Evolutionary conservation across 2,797 vertebrate genomes (phyloP), one percentile per base, ranked within the genome.

Genomic region (Argentina silus): DNA sequence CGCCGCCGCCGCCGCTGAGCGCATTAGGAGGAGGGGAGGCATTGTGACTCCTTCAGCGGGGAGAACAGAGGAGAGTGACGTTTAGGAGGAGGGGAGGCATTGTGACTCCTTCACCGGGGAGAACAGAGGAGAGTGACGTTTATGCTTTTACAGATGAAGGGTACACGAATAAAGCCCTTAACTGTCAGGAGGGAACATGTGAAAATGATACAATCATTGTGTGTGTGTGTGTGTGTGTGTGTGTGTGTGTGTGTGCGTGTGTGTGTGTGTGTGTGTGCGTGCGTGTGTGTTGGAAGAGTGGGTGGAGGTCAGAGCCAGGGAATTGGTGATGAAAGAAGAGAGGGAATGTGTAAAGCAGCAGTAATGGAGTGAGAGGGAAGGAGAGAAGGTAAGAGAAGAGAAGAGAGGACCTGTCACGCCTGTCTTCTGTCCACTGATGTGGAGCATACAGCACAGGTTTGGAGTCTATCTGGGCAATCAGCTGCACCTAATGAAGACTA

Each of bases 21-120:
- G 27, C 51, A 66, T 78, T 43, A 78, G 55, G 36, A 65, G 67
- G 62, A 70, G 47, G 47, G 66, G 63, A 63, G 50, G 21, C 48
- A 44, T 51, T 43, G n/a, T n/a, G n/a, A n/a, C 47, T 60, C 62
- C 23, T 56, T 44, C 12, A 44, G 21, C 27, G 9, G 14, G 59
- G 42, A 51, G 65, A 50, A 21, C 15, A 42, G 45, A 55, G 65
- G 56, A 6, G 8, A 57, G 15, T 53, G 69, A 68, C 50, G 67
- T n/a, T n/a, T n/a, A n/a, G n/a, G n/a, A n/a, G n/a, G n/a, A n/a
- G n/a, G n/a, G n/a, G n/a, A n/a, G n/a, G n/a, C n/a, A n/a, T n/a
- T n/a, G n/a, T n/a, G n/a, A n/a, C n/a, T n/a, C n/a, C n/a, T n/a
- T n/a, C n/a, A n/a, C n/a, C n/a, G n/a, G n/a, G n/a, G n/a, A n/a